A percentile compares a stretch with the other conserved stretches of the same genome.
These are phyloP conservation scores for Lampris incognitus DNA, from an alignment of 2,113 vertebrate species.

Conservation along the genomic window DNA sequence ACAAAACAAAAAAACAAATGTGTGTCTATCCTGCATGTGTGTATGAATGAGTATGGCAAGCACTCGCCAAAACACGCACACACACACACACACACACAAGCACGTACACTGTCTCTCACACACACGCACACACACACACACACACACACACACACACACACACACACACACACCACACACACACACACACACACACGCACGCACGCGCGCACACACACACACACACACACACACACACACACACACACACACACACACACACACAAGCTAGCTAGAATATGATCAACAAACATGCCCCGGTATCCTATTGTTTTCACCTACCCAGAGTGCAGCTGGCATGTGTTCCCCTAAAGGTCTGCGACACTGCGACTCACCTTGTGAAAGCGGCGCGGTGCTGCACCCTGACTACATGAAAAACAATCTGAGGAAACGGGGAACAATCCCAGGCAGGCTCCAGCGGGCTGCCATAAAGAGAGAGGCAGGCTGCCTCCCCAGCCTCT, in stretches of 20 bases:
- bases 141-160: too few relatives aligned
- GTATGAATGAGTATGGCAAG: too few relatives aligned
- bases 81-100: too few relatives aligned
- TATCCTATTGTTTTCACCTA: conserved; percentile 58
- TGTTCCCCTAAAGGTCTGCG: conserved; percentile 71
- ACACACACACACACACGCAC: conserved; percentile 12
- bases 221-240: not conserved
- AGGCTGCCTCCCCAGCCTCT: conserved; percentile 64
- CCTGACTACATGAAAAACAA: conserved; percentile 78
- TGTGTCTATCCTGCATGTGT: too few relatives aligned
- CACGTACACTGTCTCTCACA: too few relatives aligned
- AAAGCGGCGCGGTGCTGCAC: conserved; percentile 56
- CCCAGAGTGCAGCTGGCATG: conserved; percentile 53
- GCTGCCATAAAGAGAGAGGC: conserved; percentile 76
- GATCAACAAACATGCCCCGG: conserved; percentile 43
- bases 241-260: conserved; percentile 8
- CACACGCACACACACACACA: too few relatives aligned
- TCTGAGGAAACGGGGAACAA: conserved; percentile 84
- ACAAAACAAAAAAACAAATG: too few relatives aligned
- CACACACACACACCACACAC: not conserved
- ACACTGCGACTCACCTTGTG: conserved; percentile 72
- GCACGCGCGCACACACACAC: conserved; percentile 1
- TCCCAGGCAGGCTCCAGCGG: conserved; percentile 79
- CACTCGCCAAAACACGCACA: too few relatives aligned
- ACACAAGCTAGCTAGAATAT: conserved; percentile 30